phyloP scores from a whole-genome alignment of 2,888 invertebrate species.

The Melipona beecheii region DNA sequence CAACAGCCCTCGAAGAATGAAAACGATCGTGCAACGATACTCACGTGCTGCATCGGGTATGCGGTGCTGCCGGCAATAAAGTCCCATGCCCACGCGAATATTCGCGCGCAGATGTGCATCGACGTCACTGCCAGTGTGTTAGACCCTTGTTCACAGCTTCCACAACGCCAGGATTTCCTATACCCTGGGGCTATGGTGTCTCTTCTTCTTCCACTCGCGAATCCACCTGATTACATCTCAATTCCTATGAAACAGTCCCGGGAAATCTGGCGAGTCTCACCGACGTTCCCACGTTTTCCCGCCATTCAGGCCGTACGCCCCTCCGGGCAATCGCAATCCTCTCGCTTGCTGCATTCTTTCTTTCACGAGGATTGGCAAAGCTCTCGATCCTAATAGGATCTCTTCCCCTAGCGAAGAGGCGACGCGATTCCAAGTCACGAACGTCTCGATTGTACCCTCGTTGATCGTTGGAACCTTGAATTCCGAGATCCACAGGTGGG shows the following conservation, averaged over 20 bases:
- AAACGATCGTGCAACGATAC: constrained; percentile 43
- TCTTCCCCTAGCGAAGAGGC: neutral
- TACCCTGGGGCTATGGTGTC: neutral
- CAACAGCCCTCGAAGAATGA: neutral
- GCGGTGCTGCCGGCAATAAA: constrained; percentile 75
- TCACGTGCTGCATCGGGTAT: constrained; percentile 79
- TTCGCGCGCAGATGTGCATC: constrained; percentile 79
- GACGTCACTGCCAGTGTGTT: constrained; percentile 70
- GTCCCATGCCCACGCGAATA: constrained; percentile 80
- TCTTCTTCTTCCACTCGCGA: neutral
- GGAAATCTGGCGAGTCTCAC: neutral
- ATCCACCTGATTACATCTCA: neutral
- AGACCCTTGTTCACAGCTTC: constrained; percentile 7
- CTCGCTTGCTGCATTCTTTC: neutral
- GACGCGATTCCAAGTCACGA: neutral
- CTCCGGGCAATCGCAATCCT: neutral
- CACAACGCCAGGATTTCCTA: neutral
- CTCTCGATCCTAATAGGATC: constrained; percentile 5
- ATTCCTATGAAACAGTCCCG: too few relatives aligned
- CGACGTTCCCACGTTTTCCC: constrained; percentile 9
- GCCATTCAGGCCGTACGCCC: neutral
- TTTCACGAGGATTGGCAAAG: too few relatives aligned
- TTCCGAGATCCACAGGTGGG: neutral
- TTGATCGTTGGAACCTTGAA: neutral
- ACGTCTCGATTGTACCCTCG: neutral